Percentiles rank a stretch among this genome's conserved stretches.
These are phyloP conservation scores for Procambarus virginalis DNA, from an alignment of 1,140 invertebrate genomes.

Conservation along the genomic window DNA sequence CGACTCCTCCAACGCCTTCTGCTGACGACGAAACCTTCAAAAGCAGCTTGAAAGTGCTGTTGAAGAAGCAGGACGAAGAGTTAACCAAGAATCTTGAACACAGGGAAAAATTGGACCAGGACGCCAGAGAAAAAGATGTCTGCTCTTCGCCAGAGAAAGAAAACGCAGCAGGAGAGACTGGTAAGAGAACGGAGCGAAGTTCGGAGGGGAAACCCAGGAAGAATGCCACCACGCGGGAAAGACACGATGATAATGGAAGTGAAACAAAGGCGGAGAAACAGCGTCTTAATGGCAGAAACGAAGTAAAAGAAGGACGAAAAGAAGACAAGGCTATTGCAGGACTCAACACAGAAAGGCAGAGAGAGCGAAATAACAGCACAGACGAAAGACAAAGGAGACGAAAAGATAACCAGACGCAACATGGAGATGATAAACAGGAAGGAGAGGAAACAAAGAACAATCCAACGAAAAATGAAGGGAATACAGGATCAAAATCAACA, in stretches of 20 bases:
- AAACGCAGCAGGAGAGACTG: not conserved
- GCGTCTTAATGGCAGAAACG: not conserved
- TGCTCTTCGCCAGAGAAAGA: not conserved
- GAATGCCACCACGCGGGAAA: not conserved
- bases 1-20: too few relatives aligned
- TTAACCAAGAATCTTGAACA: not conserved
- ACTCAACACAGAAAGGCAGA: not conserved
- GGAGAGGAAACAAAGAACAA: too few relatives aligned
- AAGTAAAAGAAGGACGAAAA: not conserved
- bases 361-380: not conserved
- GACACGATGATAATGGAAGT: not conserved
- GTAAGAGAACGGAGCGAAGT: not conserved
- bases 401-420: too few relatives aligned
- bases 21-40: too few relatives aligned
- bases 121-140: not conserved
- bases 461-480: too few relatives aligned
- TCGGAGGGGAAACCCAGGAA: not conserved
- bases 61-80: conserved; percentile 5
- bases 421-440: too few relatives aligned
- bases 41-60: too few relatives aligned
- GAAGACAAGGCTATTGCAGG: not conserved
- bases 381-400: not conserved
- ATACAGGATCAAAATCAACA: not conserved
- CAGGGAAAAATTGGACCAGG: not conserved
- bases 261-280: not conserved